Conservation (phyloP, 2,888 invertebrate genomes). For the Bombylius major region DNA sequence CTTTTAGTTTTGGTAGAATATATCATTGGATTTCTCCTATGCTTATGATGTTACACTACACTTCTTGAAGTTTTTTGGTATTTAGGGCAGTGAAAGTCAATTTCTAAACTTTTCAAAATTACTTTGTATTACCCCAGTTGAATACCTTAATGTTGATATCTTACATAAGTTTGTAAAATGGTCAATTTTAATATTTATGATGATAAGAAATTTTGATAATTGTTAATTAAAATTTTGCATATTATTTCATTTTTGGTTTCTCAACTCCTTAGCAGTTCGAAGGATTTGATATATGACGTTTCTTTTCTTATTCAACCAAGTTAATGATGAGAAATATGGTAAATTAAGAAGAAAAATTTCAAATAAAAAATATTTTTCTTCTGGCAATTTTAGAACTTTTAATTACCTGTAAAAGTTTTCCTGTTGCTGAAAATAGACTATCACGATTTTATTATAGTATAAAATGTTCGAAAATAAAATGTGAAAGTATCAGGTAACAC, state of each 20-base stretch:
- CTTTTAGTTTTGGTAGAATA: conserved; percentile 18
- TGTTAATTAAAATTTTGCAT: conserved; percentile 35
- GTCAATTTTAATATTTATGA: conserved; percentile 25
- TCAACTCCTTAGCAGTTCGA: conserved; percentile 87
- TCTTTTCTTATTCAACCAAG: conserved; percentile 41
- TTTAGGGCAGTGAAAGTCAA: conserved; percentile 12
- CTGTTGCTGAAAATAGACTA: conserved; percentile 31
- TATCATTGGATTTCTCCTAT: conserved; percentile 34
- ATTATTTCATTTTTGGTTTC: conserved; percentile 75
- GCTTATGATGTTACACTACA: conserved; percentile 34
- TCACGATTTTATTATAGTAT: conserved; percentile 34
- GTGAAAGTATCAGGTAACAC: conserved; percentile 35
- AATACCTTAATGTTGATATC: conserved; percentile 48
- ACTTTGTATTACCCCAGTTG: conserved; percentile 36
- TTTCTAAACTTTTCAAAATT: conserved; percentile 25
- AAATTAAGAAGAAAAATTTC: conserved; percentile 36
- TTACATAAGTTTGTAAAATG: conserved; percentile 74
- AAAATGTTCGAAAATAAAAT: conserved; percentile 33
- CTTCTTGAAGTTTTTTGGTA: conserved; percentile 31
- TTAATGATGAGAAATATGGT: conserved; percentile 38
- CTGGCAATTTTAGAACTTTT: conserved; percentile 36
- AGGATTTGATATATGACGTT: conserved; percentile 94
- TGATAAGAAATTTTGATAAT: too few relatives aligned
- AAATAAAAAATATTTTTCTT: conserved; percentile 35
- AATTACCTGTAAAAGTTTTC: conserved; percentile 35